Evolutionary conservation across 2,888 invertebrate genomes (phyloP), one percentile per base, ranked within the genome.

Genomic region (Drosophila affinis): DNA sequence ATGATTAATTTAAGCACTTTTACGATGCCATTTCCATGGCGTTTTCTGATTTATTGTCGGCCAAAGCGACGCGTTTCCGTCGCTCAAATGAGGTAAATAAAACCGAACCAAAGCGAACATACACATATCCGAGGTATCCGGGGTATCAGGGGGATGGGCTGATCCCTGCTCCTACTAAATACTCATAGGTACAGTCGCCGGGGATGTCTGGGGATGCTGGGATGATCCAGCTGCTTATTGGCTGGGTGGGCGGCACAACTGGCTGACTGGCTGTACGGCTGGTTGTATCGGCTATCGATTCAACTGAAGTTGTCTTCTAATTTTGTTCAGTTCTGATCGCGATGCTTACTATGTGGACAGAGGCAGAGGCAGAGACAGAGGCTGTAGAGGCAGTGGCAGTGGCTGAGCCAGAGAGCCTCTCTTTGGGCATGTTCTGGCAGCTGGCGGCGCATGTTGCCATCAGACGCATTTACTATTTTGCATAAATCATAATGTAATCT

Each of bases 401-500:
- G 44, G 57, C 32, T 24, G 24, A 5, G 24, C 4, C 24, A 5
- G 24, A 24, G 24, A 24, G 24, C 52, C 72, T 32, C 51, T 39
- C 62, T 32, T 45, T 51, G 55, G 48, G 57, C 73, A 60, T 67
- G 69, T 62, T 39, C 63, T 72, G 69, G 71, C 77, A 72, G 75
- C 78, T 77, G 78, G 89, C 86, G 78, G 89, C 86, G 84, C 90
- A 89, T 90, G 91, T 90, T 90, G 88, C 90, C 90, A 89, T 91
- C 91, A 90, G 85, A 86, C 84, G 90, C 80, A 88, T 91, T 90
- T 88, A 90, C 90, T 89, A 90, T 90, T 90, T 88, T 88, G 90
- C 91, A 92, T 92, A 92, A 92, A 92, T 92, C 92, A 92, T 91
- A 90, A 89, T 91, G 91, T 91, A 92, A 92, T 92, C 92, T 92